phyloP scores from a whole-genome alignment of 1,140 invertebrate genomes.

The Piezodorus guildinii region DNA sequence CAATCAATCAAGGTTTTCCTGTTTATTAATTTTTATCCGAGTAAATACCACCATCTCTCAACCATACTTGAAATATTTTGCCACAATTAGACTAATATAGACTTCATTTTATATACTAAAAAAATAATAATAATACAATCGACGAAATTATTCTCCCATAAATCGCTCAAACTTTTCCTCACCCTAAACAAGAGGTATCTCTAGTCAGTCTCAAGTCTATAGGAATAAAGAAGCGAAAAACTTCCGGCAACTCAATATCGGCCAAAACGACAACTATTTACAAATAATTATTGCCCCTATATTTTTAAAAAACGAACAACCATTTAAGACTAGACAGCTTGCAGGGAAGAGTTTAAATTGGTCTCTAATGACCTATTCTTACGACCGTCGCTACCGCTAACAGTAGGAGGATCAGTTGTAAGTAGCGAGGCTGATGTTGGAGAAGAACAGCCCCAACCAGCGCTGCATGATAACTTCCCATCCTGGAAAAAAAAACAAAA shows the following conservation, averaged over 20 bases:
- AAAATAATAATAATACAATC: constrained; percentile 8
- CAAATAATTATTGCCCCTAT: constrained; percentile 14
- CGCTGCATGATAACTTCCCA: constrained; percentile 48
- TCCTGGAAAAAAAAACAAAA: constrained; percentile 35
- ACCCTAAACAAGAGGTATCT: constrained; percentile 16
- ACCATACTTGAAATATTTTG: background rate
- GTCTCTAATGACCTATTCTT: constrained; percentile 15
- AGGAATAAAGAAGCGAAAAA: constrained; percentile 12
- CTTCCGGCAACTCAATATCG: constrained; percentile 4
- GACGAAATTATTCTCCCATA: background rate
- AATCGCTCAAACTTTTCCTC: constrained; percentile 12
- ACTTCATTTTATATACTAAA: background rate
- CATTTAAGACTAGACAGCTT: constrained; percentile 15
- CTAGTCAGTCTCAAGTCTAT: constrained; percentile 23
- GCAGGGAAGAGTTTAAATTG: background rate
- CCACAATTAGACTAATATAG: constrained; percentile 5
- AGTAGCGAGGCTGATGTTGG: background rate
- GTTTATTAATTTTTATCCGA: background rate
- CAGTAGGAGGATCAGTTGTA: constrained; percentile 17
- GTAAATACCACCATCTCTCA: background rate
- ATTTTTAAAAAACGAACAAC: constrained; percentile 15
- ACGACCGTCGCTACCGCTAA: constrained; percentile 19
- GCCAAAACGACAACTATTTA: constrained; percentile 15
- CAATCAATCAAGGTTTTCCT: background rate
- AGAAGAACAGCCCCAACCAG: constrained; percentile 45